Evolutionary conservation across 1,140 invertebrate species (phyloP).

Genomic region (Brachionus koreanus): DNA sequence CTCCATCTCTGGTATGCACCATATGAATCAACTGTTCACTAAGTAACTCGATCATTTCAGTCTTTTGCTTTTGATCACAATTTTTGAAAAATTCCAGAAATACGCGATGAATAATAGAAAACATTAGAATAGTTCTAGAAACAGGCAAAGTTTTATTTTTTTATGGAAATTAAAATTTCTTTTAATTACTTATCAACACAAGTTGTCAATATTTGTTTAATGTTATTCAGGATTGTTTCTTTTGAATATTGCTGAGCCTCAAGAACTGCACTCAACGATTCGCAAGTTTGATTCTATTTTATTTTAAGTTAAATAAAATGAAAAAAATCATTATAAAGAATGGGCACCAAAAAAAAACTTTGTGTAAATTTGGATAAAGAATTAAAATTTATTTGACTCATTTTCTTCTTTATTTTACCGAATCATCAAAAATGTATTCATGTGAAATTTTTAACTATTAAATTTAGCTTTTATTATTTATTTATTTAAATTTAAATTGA

Average conservation of each 20-base stretch:
- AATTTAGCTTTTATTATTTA: no score
- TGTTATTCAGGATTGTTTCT: slow-evolving; percentile 58
- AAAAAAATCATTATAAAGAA: no score
- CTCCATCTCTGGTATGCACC: slow-evolving; percentile 75
- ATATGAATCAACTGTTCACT: slow-evolving; percentile 71
- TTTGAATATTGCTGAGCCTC: slow-evolving; percentile 60
- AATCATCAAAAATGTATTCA: no score
- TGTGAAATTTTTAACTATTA: no score
- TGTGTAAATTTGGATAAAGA: no score
- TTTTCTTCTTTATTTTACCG: no score
- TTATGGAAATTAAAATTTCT: not conserved
- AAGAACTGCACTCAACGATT: slow-evolving; percentile 53
- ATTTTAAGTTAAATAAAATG: slow-evolving; percentile 57
- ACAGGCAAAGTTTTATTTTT: slow-evolving; percentile 17
- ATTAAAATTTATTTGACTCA: no score
- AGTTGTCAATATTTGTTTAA: slow-evolving; percentile 59
- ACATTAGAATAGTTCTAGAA: slow-evolving; percentile 58
- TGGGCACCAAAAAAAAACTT: no score
- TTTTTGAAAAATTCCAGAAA: slow-evolving; percentile 73
- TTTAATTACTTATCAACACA: slow-evolving; percentile 59
- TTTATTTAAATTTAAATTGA: no score
- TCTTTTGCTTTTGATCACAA: slow-evolving; percentile 63
- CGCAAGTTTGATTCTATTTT: slow-evolving; percentile 44
- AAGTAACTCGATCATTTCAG: slow-evolving; percentile 70
- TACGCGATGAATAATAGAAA: slow-evolving; percentile 69